Conservation (phyloP, 1,140 invertebrate species). For the Sycobia sp. region DNA sequence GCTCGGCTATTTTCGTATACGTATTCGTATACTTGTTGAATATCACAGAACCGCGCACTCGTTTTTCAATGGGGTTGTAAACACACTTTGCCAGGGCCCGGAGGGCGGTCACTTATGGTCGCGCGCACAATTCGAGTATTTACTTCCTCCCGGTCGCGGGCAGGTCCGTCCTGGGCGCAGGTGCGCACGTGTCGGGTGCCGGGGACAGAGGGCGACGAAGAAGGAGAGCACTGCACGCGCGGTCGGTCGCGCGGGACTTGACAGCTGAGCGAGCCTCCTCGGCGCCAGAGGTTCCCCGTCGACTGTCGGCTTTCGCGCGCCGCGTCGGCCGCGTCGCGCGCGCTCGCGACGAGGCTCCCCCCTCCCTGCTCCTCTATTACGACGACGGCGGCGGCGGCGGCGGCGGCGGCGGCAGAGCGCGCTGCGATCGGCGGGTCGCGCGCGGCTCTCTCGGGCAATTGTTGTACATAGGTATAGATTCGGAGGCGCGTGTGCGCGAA, state of each 20-base stretch:
- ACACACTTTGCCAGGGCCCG: too few species aligned
- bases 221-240: too few species aligned
- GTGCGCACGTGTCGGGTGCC: background rate
- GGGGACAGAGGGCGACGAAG: background rate
- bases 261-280: background rate
- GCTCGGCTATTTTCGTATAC: too few species aligned
- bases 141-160: too few species aligned
- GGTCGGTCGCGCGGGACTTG: background rate
- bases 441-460: background rate
- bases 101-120: too few species aligned
- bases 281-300: conserved; percentile 10
- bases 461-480: too few species aligned
- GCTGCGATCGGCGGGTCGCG: background rate
- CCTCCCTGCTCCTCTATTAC: too few species aligned
- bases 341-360: background rate
- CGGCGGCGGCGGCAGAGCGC: background rate
- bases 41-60: too few species aligned
- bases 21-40: too few species aligned
- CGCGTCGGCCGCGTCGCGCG: background rate
- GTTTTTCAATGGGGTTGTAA: too few species aligned
- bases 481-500: too few species aligned
- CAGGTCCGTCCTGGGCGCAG: conserved; percentile 49
- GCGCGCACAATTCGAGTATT: too few species aligned
- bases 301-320: background rate
- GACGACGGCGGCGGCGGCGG: background rate